Percentiles rank a stretch among this genome's conserved stretches.
phyloP scores from a whole-genome alignment of 2,797 vertebrate species.

The Lemur catta region DNA sequence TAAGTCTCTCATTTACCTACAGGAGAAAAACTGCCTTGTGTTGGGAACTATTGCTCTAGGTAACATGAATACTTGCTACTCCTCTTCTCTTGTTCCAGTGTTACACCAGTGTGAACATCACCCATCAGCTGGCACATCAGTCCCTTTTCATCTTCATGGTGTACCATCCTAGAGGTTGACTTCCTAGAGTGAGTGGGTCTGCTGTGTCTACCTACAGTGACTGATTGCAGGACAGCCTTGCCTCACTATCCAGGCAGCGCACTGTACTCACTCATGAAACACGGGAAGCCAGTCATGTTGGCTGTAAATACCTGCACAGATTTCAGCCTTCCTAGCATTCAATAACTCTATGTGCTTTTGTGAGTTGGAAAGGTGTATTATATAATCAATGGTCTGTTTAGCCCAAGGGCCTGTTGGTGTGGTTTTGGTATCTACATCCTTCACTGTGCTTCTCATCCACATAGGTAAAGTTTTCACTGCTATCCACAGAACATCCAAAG shows the following conservation, averaged over 20 bases:
- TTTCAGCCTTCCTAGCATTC: background rate
- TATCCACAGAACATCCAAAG: background rate
- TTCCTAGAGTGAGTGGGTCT: background rate
- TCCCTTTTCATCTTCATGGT: background rate
- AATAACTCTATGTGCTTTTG: background rate
- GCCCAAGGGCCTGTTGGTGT: background rate
- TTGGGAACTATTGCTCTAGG: background rate
- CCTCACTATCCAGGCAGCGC: background rate
- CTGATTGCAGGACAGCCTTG: background rate
- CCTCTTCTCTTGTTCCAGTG: background rate
- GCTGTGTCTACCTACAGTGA: background rate
- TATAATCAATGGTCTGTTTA: background rate
- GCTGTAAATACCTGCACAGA: background rate
- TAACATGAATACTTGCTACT: background rate
- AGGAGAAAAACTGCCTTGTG: background rate
- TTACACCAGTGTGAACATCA: background rate
- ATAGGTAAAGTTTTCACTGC: background rate
- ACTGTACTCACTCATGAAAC: background rate
- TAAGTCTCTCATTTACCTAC: background rate
- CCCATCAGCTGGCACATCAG: background rate
- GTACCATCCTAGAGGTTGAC: background rate
- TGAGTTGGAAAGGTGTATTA: background rate
- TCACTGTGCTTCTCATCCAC: background rate
- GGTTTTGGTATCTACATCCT: background rate
- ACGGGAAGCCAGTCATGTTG: background rate